Base-by-base conservation (phyloP, 1,140 invertebrate species). In the Pteromalus puparum region DNA sequence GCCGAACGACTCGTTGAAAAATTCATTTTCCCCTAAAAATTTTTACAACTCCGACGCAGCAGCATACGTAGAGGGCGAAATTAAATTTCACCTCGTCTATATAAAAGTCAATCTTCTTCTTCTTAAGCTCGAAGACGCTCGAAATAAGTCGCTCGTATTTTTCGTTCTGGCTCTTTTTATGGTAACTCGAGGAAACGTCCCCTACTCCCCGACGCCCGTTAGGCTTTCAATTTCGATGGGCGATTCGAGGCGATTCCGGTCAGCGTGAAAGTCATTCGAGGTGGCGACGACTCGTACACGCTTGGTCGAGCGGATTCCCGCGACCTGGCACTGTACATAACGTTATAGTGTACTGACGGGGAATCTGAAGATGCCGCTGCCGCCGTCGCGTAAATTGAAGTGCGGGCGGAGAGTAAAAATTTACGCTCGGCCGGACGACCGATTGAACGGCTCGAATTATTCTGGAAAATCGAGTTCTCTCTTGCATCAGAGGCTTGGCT, bases 191-290 rank as follows among this genome's bases (percentile, higher is more conserved):
- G 28, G n/a, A 75, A 67, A 76, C n/a, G n/a, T n/a, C n/a, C n/a
- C n/a, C n/a, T 5, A 34, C 30, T 34, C 30, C 30, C 30, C 30
- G 30, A 0, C 81, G 82, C 74, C 81, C 74, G 42, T 15, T 18
- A 61, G 38, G 76, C 76, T 83, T 86, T 86, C 85, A 86, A 86
- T 86, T 86, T 86, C 85, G 77, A 78, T 70, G 48, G 73, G n/a
- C 53, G 38, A 61, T 28, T n/a, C n/a, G n/a, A n/a, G n/a, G n/a
- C n/a, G n/a, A 30, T 34, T 18, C 30, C 78, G 65, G 65, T 68
- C 73, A 61, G 74, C 81, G 81, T 83, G 81, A 86, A 86, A 83
- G 80, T 83, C 81, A 74, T 61, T 86, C 67, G 80, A 75, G 28
- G 79, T 28, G 10, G 12, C 7, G 42, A 24, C 26, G 75, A 61